Evolutionary conservation across 2,113 vertebrate species (phyloP), one percentile per base, ranked within the genome.

Genomic region (Smithornis capensis): DNA sequence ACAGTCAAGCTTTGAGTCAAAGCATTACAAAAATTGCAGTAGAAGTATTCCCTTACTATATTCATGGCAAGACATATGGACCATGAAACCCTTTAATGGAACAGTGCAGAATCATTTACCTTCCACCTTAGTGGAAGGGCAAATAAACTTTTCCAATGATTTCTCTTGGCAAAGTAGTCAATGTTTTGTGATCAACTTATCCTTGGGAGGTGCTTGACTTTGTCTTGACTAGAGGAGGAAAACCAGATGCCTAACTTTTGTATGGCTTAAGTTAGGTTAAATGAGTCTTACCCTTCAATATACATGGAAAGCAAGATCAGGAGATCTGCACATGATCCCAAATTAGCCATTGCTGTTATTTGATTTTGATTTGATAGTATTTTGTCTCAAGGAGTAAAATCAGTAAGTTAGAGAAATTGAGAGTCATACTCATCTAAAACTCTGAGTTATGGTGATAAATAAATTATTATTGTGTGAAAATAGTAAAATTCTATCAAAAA

Each of bases 401-500:
- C 45, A 74, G 40, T 37, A 74, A 83, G 25, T 29, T 42, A 68
- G 19, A 1, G 2, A 92, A 92, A 89, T 49, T 25, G 33, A 65
- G 28, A 59, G n/a, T 56, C 22, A 64, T 10, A 80, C 4, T 64
- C 16, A 35, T 78, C 33, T 64, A 52, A 74, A 69, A 87, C 25
- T 76, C 35, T 53, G 42, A 4, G 44, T 84, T 78, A 71, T 42
- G 81, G 86, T 40, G 40, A 49, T 27, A 80, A 92, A 92, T 91
- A 89, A 86, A 92, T 81, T 47, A 88, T 50, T 81, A 42, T 49
- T 78, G 44, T 81, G n/a, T 63, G 81, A 74, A 81, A 94, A 90
- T 45, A 83, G 69, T 67, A 92, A 84, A 24, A 77, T 90, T 88
- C 62, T 80, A 92, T 77, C 53, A 89, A 82, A 92, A 74, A 18